phyloP scores from a whole-genome alignment of 2,113 vertebrate genomes.

The Scomber scombrus region DNA sequence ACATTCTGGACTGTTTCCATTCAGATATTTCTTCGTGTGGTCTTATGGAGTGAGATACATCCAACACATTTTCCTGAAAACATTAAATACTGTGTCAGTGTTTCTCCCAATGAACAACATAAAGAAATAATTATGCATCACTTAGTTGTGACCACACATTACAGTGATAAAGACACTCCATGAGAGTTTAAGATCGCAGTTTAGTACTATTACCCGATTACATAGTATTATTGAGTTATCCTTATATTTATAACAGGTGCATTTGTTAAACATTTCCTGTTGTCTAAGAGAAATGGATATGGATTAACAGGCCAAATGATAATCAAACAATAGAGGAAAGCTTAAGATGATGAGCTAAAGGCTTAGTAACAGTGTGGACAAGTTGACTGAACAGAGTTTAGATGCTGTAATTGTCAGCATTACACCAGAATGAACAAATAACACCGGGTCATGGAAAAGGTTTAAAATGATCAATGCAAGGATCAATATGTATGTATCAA shows the following conservation, averaged over 20 bases:
- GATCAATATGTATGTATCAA: too few species aligned
- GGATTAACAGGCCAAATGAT: not conserved
- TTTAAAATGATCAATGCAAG: too few species aligned
- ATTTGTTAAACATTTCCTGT: not conserved
- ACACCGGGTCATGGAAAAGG: too few species aligned
- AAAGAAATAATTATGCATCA: not conserved
- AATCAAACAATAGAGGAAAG: not conserved
- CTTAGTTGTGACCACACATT: not conserved
- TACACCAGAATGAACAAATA: too few species aligned
- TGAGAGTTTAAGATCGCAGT: not conserved
- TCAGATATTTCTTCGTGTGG: too few species aligned
- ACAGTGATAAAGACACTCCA: not conserved
- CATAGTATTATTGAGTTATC: not conserved
- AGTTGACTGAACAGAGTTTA: too few species aligned
- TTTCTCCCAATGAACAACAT: not conserved
- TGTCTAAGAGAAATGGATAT: not conserved
- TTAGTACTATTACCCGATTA: not conserved
- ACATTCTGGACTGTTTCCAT: too few species aligned
- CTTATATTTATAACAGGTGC: conserved; percentile 1
- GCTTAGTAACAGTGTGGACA: too few species aligned
- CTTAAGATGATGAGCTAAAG: not conserved
- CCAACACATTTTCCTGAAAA: too few species aligned
- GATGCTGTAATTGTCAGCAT: too few species aligned
- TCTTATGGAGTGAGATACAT: too few species aligned
- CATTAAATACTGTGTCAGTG: not conserved